Conservation (phyloP, 2,888 invertebrate species). For the Nesidiocoris tenuis region DNA sequence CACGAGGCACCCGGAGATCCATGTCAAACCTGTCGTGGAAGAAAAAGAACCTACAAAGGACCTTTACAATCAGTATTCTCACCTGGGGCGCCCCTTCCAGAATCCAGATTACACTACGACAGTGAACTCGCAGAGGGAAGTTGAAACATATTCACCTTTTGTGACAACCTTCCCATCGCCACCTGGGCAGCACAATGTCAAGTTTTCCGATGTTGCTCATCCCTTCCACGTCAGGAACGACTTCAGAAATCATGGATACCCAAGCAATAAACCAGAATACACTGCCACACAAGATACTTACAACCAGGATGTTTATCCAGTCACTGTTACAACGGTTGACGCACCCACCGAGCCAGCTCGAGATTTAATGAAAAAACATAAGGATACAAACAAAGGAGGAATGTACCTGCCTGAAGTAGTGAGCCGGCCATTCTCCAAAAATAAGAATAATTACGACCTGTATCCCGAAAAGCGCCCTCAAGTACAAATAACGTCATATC, state of each 20-base stretch:
- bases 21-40: constrained; percentile 42
- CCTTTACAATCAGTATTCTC: constrained; percentile 50
- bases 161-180: constrained; percentile 42
- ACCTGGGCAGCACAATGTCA: constrained; percentile 22
- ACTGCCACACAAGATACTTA: constrained; percentile 45
- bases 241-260: constrained; percentile 15
- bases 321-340: constrained; percentile 49
- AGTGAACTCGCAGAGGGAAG: constrained; percentile 24
- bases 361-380: constrained; percentile 33
- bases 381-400: constrained; percentile 25
- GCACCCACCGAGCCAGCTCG: constrained; percentile 45
- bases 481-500: constrained; percentile 42
- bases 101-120: constrained; percentile 42
- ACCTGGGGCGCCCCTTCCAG: constrained; percentile 51
- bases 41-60: constrained; percentile 47
- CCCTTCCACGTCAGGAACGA: constrained; percentile 41
- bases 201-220: constrained; percentile 46
- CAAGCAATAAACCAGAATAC: constrained; percentile 38
- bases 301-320: constrained; percentile 45
- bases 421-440: constrained; percentile 7
- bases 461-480: constrained; percentile 40
- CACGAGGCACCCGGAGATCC: constrained; percentile 44
- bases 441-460: neutral
- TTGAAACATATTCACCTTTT: constrained; percentile 35
- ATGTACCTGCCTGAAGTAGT: constrained; percentile 7